Conservation (phyloP, 2,888 invertebrate genomes). For the Drosophila picticornis region DNA sequence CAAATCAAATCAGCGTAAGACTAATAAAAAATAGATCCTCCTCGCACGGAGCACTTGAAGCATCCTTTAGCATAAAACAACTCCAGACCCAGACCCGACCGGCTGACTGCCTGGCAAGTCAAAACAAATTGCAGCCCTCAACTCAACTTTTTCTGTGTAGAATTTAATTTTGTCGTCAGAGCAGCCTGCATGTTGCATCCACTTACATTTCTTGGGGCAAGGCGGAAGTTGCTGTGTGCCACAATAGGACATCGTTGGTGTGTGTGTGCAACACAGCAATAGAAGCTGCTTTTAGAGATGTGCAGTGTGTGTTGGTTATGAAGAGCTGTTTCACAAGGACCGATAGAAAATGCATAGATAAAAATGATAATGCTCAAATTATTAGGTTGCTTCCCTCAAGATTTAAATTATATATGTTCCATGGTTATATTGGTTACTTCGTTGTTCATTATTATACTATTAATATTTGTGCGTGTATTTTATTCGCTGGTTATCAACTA, state of each 20-base stretch:
- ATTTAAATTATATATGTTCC: no score
- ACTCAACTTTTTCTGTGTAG: constrained; percentile 47
- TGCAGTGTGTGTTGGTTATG: constrained; percentile 1
- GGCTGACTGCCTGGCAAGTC: constrained; percentile 34
- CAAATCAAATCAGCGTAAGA: constrained; percentile 59
- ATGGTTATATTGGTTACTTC: neutral
- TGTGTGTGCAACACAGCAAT: constrained; percentile 21
- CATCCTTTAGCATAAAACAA: constrained; percentile 29
- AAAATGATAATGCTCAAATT: neutral
- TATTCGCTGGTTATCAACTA: neutral
- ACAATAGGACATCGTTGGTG: neutral
- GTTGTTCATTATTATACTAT: neutral
- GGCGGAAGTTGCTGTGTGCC: neutral
- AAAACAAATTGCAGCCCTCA: constrained; percentile 57
- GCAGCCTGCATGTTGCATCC: constrained; percentile 30
- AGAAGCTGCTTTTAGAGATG: constrained; percentile 33
- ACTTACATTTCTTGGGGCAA: constrained; percentile 27
- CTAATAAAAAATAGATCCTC: constrained; percentile 60
- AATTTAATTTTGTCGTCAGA: constrained; percentile 63
- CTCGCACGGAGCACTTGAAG: constrained; percentile 35
- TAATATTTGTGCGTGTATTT: neutral
- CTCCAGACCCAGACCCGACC: constrained; percentile 21
- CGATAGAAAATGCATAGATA: neutral
- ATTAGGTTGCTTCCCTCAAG: neutral
- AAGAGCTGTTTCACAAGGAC: neutral